Evolutionary conservation across 2,113 vertebrate species (phyloP).

Genomic region (Mus spicilegus): DNA sequence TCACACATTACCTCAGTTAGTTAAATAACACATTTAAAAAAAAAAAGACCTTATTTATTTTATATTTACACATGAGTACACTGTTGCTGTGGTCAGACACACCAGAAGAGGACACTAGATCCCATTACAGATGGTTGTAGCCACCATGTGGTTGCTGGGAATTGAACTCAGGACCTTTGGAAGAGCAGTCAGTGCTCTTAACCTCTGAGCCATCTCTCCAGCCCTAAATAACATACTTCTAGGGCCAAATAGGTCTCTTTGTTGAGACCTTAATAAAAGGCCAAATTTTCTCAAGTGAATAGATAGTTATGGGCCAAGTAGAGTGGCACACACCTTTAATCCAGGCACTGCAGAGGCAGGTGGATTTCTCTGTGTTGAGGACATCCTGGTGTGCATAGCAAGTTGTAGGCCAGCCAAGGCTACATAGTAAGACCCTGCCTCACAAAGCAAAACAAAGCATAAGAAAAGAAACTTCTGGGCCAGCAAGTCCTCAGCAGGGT

Average conservation of each 20-base stretch:
- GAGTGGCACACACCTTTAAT: background rate
- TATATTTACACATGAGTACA: too few relatives aligned
- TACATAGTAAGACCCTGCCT: background rate
- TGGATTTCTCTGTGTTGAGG: background rate
- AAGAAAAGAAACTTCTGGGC: background rate
- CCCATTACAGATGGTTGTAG: too few relatives aligned
- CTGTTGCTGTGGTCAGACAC: too few relatives aligned
- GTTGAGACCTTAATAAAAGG: conserved; percentile 33
- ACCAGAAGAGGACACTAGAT: too few relatives aligned
- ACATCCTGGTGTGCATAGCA: background rate
- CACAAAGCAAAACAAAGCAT: background rate
- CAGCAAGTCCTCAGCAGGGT: too few relatives aligned
- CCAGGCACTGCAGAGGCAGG: background rate
- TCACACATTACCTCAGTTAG: background rate
- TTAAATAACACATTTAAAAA: background rate
- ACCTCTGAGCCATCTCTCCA: too few relatives aligned
- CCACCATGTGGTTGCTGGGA: too few relatives aligned
- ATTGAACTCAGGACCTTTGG: too few relatives aligned
- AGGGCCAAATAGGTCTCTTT: background rate
- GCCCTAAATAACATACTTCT: background rate
- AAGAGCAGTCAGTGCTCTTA: too few relatives aligned
- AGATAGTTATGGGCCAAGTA: background rate
- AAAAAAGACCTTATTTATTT: too few relatives aligned
- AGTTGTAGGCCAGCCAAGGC: background rate
- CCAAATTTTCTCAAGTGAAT: conserved; percentile 39